Percentiles rank a stretch among this genome's conserved stretches.
phyloP scores from a whole-genome alignment of 2,888 invertebrate genomes.

The Sialis lutaria region DNA sequence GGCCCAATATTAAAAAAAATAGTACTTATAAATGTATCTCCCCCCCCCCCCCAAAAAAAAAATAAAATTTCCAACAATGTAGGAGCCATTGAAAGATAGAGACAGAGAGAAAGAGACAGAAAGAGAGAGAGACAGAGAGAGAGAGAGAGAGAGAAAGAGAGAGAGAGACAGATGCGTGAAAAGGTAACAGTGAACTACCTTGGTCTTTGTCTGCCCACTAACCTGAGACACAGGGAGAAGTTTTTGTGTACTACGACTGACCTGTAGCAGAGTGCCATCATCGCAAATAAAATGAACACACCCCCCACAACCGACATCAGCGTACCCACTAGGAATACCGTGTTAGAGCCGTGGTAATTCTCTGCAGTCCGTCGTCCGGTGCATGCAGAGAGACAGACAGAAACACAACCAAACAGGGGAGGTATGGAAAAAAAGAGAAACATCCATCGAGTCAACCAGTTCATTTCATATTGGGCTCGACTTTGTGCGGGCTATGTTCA shows the following conservation, averaged over 20 bases:
- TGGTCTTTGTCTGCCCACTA: constrained; percentile 78
- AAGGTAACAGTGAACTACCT: constrained; percentile 34
- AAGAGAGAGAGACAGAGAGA: too few relatives aligned
- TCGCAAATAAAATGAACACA: constrained; percentile 96
- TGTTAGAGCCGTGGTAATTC: constrained; percentile 95
- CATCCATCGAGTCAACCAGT: constrained; percentile 13
- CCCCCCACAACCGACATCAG: constrained; percentile 98
- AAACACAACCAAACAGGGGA: constrained; percentile 34
- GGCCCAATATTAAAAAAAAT: too few relatives aligned
- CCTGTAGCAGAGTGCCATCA: constrained; percentile 99
- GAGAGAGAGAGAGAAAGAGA: background rate
- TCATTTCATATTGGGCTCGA: background rate
- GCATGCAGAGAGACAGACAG: constrained; percentile 38
- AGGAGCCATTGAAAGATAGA: too few relatives aligned
- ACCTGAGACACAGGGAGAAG: constrained; percentile 97
- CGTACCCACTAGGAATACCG: constrained; percentile 92
- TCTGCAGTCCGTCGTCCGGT: constrained; percentile 36
- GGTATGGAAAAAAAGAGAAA: constrained; percentile 30
- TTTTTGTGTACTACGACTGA: constrained; percentile 98
- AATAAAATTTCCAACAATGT: too few relatives aligned
- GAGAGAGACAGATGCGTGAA: background rate
- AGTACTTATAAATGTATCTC: too few relatives aligned
- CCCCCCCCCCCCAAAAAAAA: too few relatives aligned
- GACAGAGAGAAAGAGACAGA: too few relatives aligned
- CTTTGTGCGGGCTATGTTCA: too few relatives aligned